phyloP scores from a whole-genome alignment of 2,113 vertebrate genomes.

The Ctenodactylus gundi region DNA sequence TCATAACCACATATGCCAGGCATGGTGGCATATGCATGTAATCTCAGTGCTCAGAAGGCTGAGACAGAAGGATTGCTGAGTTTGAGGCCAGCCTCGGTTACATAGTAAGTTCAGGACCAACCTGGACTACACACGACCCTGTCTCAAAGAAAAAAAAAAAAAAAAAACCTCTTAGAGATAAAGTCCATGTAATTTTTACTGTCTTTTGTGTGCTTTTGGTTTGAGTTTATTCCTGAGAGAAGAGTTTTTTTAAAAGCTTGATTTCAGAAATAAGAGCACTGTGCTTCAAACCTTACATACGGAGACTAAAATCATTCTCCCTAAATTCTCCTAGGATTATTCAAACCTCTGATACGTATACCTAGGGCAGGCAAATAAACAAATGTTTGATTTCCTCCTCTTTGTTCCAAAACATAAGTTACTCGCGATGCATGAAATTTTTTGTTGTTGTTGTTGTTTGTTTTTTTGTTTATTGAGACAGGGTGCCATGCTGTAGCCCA shows the following conservation, averaged over 20 bases:
- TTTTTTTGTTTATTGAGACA: too few relatives aligned
- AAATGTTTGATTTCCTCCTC: neutral
- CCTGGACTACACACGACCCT: too few relatives aligned
- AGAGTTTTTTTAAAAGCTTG: constrained; percentile 84
- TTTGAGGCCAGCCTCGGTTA: too few relatives aligned
- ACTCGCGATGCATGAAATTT: too few relatives aligned
- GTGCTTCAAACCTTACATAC: neutral
- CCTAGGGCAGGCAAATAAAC: neutral
- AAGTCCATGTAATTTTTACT: neutral
- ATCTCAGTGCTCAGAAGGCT: too few relatives aligned
- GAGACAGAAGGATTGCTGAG: too few relatives aligned
- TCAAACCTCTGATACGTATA: neutral
- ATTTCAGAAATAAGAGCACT: neutral
- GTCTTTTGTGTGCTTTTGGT: neutral
- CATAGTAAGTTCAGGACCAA: too few relatives aligned
- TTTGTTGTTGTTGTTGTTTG: too few relatives aligned
- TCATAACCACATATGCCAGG: too few relatives aligned
- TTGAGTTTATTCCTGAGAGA: neutral
- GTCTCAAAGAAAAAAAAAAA: too few relatives aligned
- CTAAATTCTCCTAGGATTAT: neutral
- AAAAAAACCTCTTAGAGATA: neutral
- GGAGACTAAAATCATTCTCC: neutral
- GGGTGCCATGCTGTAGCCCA: too few relatives aligned
- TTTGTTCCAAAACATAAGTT: neutral
- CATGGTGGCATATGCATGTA: too few relatives aligned